Evolutionary conservation across 2,797 vertebrate genomes (phyloP), one percentile per base, ranked within the genome.

Genomic region (Cossypha heuglini): DNA sequence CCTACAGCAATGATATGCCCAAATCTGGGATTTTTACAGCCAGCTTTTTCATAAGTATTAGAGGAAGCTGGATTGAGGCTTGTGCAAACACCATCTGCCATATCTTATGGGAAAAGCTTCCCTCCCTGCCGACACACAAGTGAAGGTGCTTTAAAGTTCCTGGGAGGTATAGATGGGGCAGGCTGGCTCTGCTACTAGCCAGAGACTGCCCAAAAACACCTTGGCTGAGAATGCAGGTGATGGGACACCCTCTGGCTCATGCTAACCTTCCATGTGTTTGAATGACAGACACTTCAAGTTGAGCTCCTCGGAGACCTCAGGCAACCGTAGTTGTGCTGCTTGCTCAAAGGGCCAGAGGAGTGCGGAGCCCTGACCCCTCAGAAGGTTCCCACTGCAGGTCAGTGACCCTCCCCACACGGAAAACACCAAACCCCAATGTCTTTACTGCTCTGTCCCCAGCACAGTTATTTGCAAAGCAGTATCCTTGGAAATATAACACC

Each of bases 391-490:
- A 21, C 7, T 62, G 55, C 88, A 92, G 73, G 88, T 88, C 62
- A 94, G 84, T 76, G 71, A 43, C 66, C 52, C 31, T 10, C 5
- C 0, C 8, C 37, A 51, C 26, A 88, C 28, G 11, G 46, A 20
- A 43, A 68, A 54, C 3, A 1, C 38, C 1, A 0, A 66, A 61
- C 0, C 0, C 25, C 22, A 46, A 54, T 4, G 5, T 20, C 42
- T 83, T 51, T 46, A 52, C 38, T 45, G 15, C 38, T 55, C 48
- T 31, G 12, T 31, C 45, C 43, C 57, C 19, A 37, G 55, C 13
- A 40, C 1, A 42, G 0, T 4, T 5, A 4, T 49, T 81, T 66
- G 24, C 91, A 69, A 76, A 26, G 28, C 10, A 22, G 29, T n/a
- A 62, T 63, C 55, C 73, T 35, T 68, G 55, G 51, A 83, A 91